Conservation (phyloP, 2,113 vertebrate species). For the Chloropsis hardwickii region DNA sequence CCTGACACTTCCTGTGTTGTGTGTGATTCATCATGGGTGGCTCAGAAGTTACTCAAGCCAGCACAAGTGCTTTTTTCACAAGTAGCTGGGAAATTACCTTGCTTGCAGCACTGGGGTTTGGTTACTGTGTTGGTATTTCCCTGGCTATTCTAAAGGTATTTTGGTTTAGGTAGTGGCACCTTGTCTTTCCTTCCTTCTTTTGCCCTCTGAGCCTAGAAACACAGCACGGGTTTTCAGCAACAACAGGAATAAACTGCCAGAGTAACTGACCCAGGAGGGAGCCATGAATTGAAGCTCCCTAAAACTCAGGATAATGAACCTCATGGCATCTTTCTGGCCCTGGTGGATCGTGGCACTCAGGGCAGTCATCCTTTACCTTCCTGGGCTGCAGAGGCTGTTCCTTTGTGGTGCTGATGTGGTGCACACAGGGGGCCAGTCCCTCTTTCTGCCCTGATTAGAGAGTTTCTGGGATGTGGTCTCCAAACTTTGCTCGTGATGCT, state of each 20-base stretch:
- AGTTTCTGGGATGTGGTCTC: background rate
- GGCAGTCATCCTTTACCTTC: background rate
- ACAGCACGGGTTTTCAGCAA: background rate
- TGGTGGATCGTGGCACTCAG: background rate
- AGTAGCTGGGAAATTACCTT: background rate
- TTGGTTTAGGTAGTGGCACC: background rate
- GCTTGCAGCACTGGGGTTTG: background rate
- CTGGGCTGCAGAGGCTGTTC: background rate
- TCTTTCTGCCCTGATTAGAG: fast-evolving
- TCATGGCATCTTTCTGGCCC: background rate
- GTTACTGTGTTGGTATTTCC: background rate
- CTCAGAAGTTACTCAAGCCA: background rate
- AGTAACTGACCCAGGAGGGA: background rate
- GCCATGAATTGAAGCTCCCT: background rate
- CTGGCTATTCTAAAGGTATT: background rate
- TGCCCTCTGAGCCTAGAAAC: background rate
- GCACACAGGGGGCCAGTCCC: fast-evolving
- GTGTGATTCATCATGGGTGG: background rate
- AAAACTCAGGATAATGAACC: background rate
- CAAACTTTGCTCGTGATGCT: background rate
- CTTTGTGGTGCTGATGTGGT: background rate
- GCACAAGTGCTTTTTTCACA: background rate
- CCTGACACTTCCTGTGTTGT: background rate
- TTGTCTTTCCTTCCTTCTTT: background rate
- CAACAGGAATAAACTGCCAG: background rate